Evolutionary conservation across 2,888 invertebrate species (phyloP).

Genomic region (Podabrus alpinus): DNA sequence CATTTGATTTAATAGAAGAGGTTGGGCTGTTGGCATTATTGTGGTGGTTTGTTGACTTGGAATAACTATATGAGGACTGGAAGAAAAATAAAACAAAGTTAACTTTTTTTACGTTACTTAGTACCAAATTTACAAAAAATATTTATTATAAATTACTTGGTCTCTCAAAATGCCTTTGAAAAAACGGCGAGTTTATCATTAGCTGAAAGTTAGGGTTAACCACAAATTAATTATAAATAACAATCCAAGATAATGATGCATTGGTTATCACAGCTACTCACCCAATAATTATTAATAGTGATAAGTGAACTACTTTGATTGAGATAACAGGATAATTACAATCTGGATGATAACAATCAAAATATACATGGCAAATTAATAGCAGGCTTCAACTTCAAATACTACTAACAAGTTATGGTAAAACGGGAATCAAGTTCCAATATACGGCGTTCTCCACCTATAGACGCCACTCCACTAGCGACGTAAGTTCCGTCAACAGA

Average conservation of each 20-base stretch:
- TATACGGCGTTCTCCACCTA: no score
- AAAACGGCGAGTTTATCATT: background rate
- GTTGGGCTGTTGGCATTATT: slow-evolving; percentile 53
- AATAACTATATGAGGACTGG: slow-evolving; percentile 53
- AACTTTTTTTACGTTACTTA: no score
- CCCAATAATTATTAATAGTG: no score
- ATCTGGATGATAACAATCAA: background rate
- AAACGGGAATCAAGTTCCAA: no score
- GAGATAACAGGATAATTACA: background rate
- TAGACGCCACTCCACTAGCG: no score
- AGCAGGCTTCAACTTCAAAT: background rate
- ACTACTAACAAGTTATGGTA: no score
- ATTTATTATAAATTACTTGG: no score
- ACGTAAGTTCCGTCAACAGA: no score
- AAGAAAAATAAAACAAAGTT: slow-evolving; percentile 12
- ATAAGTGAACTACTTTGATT: background rate
- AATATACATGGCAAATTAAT: background rate
- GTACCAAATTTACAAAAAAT: no score
- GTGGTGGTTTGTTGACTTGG: slow-evolving; percentile 51
- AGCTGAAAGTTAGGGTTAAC: background rate
- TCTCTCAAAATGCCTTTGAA: no score
- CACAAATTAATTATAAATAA: background rate
- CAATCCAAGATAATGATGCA: background rate
- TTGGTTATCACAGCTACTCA: background rate
- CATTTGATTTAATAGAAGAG: slow-evolving; percentile 54